phyloP scores from a whole-genome alignment of 2,797 vertebrate species.

The Tolypeutes matacus region DNA sequence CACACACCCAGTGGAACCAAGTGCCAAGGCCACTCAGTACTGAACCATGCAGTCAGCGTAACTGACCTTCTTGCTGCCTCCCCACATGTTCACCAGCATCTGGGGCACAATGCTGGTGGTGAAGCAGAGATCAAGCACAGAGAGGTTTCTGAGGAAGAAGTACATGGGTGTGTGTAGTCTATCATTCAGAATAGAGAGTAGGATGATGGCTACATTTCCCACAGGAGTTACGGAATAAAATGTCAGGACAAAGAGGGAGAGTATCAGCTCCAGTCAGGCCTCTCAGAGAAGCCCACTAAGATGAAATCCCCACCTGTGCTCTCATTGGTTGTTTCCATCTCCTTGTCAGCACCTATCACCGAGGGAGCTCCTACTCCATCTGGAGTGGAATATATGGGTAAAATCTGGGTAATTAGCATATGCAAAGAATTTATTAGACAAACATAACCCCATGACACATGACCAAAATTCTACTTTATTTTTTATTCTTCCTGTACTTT shows the following conservation, averaged over 20 bases:
- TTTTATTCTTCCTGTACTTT: not conserved
- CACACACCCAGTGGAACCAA: slow-evolving; percentile 53
- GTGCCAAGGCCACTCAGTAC: slow-evolving; percentile 46
- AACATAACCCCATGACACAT: not conserved
- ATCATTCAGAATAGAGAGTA: not conserved
- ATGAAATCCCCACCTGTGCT: slow-evolving; percentile 16
- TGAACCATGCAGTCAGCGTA: slow-evolving; percentile 35
- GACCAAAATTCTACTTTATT: not conserved
- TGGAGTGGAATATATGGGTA: not conserved
- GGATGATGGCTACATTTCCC: slow-evolving; percentile 40
- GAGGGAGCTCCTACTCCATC: not conserved
- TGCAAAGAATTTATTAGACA: not conserved
- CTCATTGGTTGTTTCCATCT: slow-evolving; percentile 27
- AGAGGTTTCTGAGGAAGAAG: slow-evolving; percentile 27
- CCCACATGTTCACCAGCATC: slow-evolving; percentile 59
- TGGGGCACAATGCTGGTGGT: slow-evolving; percentile 51
- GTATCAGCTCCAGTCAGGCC: slow-evolving; percentile 14
- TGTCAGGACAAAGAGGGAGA: slow-evolving; percentile 49
- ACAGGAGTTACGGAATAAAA: not conserved
- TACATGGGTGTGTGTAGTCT: not conserved
- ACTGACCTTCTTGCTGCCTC: slow-evolving; percentile 24
- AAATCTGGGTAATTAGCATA: not conserved
- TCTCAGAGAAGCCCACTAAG: slow-evolving; percentile 36
- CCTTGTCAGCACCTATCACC: not conserved
- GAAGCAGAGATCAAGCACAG: slow-evolving; percentile 54